Percentiles rank a stretch among this genome's conserved stretches.
Evolutionary conservation across 2,797 vertebrate species (phyloP).

Genomic region (Gadopsis marmoratus): DNA sequence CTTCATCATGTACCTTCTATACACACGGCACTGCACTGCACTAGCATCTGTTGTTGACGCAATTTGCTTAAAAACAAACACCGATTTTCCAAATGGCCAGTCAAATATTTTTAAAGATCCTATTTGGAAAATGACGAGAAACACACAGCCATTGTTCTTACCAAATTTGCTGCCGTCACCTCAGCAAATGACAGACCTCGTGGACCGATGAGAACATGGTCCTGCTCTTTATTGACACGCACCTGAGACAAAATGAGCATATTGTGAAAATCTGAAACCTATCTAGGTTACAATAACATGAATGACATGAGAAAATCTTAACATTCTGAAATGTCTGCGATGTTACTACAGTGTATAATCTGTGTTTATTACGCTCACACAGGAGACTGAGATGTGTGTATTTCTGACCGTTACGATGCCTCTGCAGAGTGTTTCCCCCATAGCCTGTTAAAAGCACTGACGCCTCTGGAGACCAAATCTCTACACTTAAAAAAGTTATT

Average conservation of each 20-base stretch:
- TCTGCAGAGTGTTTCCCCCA: background rate
- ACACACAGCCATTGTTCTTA: slow-evolving; percentile 70
- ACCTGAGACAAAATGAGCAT: slow-evolving; percentile 81
- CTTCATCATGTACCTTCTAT: background rate
- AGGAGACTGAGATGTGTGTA: background rate
- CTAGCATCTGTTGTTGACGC: background rate
- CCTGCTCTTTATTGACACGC: slow-evolving; percentile 95
- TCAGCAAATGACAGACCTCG: slow-evolving; percentile 95
- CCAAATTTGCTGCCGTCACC: slow-evolving; percentile 96
- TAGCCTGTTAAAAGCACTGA: background rate
- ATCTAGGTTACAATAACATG: background rate
- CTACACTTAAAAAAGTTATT: slow-evolving; percentile 21
- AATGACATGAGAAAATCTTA: background rate
- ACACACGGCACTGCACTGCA: background rate
- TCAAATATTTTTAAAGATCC: background rate
- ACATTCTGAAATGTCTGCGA: background rate
- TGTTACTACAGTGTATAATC: background rate
- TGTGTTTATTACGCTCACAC: background rate
- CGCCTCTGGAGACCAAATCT: slow-evolving; percentile 11
- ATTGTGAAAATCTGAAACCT: background rate
- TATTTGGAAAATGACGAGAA: background rate
- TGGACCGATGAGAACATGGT: slow-evolving; percentile 95
- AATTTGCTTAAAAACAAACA: background rate
- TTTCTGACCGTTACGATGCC: background rate
- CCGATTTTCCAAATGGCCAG: background rate